Conservation (phyloP, 2,797 vertebrate species). For the Phrynocephalus forsythii region DNA sequence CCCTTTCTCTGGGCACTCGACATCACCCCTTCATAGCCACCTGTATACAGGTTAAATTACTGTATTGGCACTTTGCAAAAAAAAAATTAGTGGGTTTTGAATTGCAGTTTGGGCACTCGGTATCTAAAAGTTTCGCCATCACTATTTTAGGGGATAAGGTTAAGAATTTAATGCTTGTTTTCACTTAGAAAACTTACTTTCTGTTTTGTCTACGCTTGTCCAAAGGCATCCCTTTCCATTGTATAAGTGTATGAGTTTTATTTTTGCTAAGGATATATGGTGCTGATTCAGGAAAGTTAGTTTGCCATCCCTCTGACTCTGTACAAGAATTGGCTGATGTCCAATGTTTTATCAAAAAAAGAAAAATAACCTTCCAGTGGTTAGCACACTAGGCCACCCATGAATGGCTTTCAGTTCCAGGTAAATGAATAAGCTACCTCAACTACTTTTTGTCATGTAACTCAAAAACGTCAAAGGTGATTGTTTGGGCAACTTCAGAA, state of each 20-base stretch:
- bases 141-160: background rate
- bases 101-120: too few relatives aligned
- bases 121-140: too few relatives aligned
- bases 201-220: background rate
- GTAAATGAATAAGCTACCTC: conserved; percentile 1
- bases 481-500: background rate
- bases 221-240: background rate
- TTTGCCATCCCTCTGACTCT: background rate
- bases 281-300: background rate
- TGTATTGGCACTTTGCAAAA: too few relatives aligned
- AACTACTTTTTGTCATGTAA: background rate
- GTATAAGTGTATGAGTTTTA: background rate
- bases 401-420: background rate
- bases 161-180: background rate
- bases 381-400: background rate
- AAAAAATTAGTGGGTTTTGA: too few relatives aligned
- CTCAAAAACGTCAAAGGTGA: background rate
- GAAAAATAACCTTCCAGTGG: background rate
- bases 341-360: background rate
- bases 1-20: too few relatives aligned
- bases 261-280: background rate
- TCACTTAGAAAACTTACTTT: background rate
- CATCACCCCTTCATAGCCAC: too few relatives aligned
- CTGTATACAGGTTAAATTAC: too few relatives aligned
- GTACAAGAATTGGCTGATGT: background rate